Conservation (phyloP, 2,797 vertebrate genomes). For the Dromococcyx pavoninus region DNA sequence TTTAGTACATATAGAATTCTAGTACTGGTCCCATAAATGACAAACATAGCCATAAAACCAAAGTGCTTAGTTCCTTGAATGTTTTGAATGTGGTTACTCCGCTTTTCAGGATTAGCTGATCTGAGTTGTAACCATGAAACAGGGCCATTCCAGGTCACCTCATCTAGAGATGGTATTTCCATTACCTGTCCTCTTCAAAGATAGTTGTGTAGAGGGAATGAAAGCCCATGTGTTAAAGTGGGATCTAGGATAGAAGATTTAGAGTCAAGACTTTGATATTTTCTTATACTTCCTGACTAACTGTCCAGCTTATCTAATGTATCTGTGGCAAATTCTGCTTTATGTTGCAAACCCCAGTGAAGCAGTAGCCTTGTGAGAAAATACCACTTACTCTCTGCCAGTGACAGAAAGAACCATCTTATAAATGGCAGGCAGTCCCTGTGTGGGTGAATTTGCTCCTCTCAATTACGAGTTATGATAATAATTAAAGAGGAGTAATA, state of each 20-base stretch:
- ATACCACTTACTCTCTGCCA: neutral
- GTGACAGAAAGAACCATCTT: neutral
- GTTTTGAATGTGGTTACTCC: neutral
- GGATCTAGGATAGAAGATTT: neutral
- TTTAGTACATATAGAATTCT: neutral
- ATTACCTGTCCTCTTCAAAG: neutral
- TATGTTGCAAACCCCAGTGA: neutral
- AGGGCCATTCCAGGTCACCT: neutral
- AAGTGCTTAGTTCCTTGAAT: neutral
- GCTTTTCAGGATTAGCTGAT: rapidly evolving
- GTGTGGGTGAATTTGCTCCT: neutral
- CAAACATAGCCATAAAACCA: neutral
- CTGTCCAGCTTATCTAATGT: neutral
- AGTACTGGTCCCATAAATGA: neutral
- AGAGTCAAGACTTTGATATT: neutral
- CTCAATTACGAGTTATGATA: neutral
- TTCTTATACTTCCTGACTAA: neutral
- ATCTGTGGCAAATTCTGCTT: neutral
- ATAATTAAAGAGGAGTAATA: neutral
- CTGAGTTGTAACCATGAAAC: neutral
- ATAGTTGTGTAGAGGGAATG: neutral
- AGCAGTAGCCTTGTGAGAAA: neutral
- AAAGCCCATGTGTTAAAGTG: neutral
- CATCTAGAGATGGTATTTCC: neutral
- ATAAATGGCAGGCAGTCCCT: neutral